These are phyloP conservation scores for Pachyseris speciosa DNA, from an alignment of 64 coral and sea anemone genomes.

Conservation along the genomic window DNA sequence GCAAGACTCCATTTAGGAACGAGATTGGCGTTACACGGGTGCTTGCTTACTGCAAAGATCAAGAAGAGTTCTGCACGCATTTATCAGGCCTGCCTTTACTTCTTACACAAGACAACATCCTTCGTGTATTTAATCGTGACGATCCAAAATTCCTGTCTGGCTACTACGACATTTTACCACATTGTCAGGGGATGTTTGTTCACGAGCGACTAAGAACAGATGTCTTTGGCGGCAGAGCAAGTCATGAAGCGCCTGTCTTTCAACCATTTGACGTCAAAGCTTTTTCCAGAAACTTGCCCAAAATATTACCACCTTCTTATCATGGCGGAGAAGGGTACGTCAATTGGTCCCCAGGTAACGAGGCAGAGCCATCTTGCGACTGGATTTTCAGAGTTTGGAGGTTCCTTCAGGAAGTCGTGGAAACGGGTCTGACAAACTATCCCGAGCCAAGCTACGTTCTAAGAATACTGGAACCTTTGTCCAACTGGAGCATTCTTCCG, in stretches of 20 bases:
- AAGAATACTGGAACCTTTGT: neutral
- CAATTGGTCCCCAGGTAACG: neutral
- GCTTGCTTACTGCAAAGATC: slow-evolving; percentile 34
- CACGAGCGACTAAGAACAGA: neutral
- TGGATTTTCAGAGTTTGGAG: slow-evolving; percentile 50
- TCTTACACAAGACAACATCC: slow-evolving; percentile 57
- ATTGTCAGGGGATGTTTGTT: slow-evolving; percentile 31
- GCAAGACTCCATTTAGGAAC: slow-evolving; percentile 11
- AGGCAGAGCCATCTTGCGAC: neutral
- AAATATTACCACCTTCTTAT: neutral
- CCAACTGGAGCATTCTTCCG: slow-evolving; percentile 47
- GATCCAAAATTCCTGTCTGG: slow-evolving; percentile 7
- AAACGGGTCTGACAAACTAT: neutral
- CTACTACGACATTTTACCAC: slow-evolving; percentile 20
- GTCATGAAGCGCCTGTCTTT: neutral
- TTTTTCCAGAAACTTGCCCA: slow-evolving; percentile 29
- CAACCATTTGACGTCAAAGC: slow-evolving; percentile 31
- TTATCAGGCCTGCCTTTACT: slow-evolving; percentile 53
- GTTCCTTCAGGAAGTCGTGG: neutral
- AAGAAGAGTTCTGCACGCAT: neutral
- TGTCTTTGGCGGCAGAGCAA: neutral
- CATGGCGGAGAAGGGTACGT: neutral
- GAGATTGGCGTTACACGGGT: neutral
- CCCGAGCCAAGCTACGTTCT: neutral
- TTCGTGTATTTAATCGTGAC: neutral